Conservation (phyloP, 2,113 vertebrate genomes). For the Ophiodon elongatus region DNA sequence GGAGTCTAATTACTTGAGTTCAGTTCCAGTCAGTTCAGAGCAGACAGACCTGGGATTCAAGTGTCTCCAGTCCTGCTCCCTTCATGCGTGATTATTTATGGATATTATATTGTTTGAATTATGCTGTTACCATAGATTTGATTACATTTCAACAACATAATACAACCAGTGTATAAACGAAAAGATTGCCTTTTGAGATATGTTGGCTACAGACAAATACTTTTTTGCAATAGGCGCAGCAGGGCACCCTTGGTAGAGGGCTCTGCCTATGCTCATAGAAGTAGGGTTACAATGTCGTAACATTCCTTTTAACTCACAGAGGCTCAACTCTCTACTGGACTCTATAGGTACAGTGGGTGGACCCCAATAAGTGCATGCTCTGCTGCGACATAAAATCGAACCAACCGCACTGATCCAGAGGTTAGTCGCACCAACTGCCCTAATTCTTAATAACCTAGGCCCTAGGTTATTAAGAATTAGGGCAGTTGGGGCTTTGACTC, state of each 20-base stretch:
- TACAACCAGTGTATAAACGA: background rate
- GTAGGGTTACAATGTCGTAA: background rate
- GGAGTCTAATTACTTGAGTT: no score
- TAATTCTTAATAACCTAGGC: no score
- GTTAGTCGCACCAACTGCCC: no score
- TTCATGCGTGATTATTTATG: background rate
- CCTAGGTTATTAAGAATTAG: no score
- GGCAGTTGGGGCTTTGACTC: no score
- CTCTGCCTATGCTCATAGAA: background rate
- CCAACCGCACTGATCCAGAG: no score
- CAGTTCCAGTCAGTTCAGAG: background rate
- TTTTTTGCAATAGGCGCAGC: background rate
- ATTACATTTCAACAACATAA: background rate
- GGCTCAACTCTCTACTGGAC: no score
- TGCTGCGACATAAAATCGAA: no score
- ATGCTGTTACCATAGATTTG: background rate
- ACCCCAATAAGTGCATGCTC: no score
- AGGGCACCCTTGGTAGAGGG: no score
- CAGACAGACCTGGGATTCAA: background rate
- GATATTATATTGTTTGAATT: background rate
- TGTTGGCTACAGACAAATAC: background rate
- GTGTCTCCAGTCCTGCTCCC: background rate
- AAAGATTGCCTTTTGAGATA: background rate
- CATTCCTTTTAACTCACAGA: background rate
- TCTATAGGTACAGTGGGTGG: no score